These are phyloP conservation scores for Dicranocentrus wangi DNA, from an alignment of 2,888 invertebrate genomes.

Conservation along the genomic window DNA sequence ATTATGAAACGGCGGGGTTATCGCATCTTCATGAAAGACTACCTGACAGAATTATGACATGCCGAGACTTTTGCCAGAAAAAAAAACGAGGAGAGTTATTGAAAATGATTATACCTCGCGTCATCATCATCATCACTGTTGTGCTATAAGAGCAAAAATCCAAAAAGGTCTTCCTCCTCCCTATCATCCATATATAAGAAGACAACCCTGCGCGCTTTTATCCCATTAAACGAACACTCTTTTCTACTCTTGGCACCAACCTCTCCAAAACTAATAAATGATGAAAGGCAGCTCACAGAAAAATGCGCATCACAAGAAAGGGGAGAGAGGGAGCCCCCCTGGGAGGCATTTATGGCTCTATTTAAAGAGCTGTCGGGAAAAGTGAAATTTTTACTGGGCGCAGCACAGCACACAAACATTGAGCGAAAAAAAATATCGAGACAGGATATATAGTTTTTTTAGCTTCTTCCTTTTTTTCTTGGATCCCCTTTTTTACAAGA, in stretches of 20 bases:
- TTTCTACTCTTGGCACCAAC: constrained; percentile 57
- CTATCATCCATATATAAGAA: too few species aligned
- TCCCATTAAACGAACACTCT: constrained; percentile 55
- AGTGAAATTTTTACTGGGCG: constrained; percentile 63
- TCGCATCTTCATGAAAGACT: constrained; percentile 46
- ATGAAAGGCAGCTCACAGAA: constrained; percentile 57
- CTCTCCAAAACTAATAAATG: constrained; percentile 57
- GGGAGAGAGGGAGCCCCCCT: constrained; percentile 43
- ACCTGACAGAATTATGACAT: constrained; percentile 62
- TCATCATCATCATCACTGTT: background rate
- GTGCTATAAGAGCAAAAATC: too few species aligned
- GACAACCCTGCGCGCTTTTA: too few species aligned
- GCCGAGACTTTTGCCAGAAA: constrained; percentile 47
- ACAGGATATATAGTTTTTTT: too few species aligned
- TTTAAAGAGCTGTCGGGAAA: constrained; percentile 62
- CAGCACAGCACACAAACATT: too few species aligned
- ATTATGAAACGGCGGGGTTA: too few species aligned
- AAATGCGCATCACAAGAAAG: constrained; percentile 24
- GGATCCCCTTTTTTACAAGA: constrained; percentile 4
- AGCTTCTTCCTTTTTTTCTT: background rate
- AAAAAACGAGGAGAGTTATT: constrained; percentile 55
- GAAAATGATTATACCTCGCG: constrained; percentile 56
- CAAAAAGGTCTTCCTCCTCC: too few species aligned
- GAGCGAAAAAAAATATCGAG: constrained; percentile 42
- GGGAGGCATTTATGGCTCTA: constrained; percentile 65